Percentiles rank a stretch among this genome's conserved stretches.
phyloP scores from a whole-genome alignment of 1,140 invertebrate genomes.

The Ruditapes philippinarum region DNA sequence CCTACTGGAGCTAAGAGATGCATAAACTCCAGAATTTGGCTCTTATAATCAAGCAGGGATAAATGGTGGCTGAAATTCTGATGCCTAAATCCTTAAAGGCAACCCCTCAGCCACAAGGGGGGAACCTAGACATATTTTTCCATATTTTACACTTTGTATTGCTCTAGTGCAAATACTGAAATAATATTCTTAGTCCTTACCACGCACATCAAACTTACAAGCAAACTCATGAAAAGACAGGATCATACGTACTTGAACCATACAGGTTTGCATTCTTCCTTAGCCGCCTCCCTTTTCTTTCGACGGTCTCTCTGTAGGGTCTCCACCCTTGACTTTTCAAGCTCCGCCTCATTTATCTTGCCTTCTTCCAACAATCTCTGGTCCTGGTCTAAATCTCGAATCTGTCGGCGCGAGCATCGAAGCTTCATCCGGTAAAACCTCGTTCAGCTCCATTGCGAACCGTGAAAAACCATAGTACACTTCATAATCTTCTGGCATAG shows the following conservation, averaged over 20 bases:
- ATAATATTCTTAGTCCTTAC: too few species aligned
- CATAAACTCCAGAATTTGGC: too few species aligned
- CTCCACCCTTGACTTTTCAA: conserved; percentile 91
- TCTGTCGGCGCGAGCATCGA: conserved; percentile 92
- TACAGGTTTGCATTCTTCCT: conserved; percentile 87
- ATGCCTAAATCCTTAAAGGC: too few species aligned
- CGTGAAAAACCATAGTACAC: conserved; percentile 94
- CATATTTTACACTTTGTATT: too few species aligned
- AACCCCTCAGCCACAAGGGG: too few species aligned
- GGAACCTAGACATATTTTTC: too few species aligned
- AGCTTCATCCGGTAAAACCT: conserved; percentile 90
- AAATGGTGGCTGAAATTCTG: too few species aligned
- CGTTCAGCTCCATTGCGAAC: conserved; percentile 95
- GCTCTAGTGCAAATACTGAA: too few species aligned
- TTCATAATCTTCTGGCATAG: conserved; percentile 93
- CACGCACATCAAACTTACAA: too few species aligned
- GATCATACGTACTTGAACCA: conserved; percentile 90
- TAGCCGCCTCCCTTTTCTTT: conserved; percentile 89
- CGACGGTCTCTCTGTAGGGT: conserved; percentile 90
- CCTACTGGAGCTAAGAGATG: too few species aligned
- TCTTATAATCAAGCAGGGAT: too few species aligned
- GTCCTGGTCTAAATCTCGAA: conserved; percentile 90
- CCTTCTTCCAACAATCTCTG: conserved; percentile 92
- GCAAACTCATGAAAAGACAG: too few species aligned
- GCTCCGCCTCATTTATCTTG: conserved; percentile 91